phyloP scores from a whole-genome alignment of 2,888 invertebrate genomes.

The Lasioglossum oenotherae region DNA sequence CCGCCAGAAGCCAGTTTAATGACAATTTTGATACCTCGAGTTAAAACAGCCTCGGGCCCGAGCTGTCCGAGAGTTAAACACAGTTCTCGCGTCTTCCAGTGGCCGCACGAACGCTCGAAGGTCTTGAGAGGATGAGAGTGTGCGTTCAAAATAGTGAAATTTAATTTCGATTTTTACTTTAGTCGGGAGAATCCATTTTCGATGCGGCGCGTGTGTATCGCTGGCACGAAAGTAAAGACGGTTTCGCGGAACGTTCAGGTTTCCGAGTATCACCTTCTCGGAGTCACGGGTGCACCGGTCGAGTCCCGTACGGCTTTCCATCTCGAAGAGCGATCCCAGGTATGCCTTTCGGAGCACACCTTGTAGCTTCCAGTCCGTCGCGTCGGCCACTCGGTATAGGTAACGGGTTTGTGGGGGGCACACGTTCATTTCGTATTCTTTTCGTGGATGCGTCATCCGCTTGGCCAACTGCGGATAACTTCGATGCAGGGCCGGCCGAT shows the following conservation, averaged over 20 bases:
- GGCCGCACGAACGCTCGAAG: not conserved
- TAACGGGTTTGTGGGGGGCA: constrained; percentile 72
- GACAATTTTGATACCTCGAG: not conserved
- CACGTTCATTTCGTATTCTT: constrained; percentile 80
- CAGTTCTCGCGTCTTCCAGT: not conserved
- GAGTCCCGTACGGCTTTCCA: constrained; percentile 7
- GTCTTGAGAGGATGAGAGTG: not conserved
- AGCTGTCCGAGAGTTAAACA: not conserved
- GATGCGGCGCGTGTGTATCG: not conserved
- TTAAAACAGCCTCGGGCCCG: not conserved
- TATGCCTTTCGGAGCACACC: constrained; percentile 31
- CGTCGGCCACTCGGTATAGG: constrained; percentile 54
- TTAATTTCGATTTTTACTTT: not conserved
- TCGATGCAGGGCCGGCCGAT: constrained; percentile 54
- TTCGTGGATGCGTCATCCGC: constrained; percentile 80
- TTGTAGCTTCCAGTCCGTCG: constrained; percentile 45
- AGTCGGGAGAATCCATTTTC: not conserved
- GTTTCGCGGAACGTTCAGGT: not conserved
- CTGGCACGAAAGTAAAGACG: not conserved
- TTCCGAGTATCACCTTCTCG: not conserved
- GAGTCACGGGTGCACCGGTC: not conserved
- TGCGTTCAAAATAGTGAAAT: not conserved
- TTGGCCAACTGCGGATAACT: constrained; percentile 64
- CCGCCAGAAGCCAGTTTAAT: not conserved
- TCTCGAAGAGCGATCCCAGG: constrained; percentile 1